Base-by-base conservation (phyloP, 2,113 vertebrate species). In the Pachycephala philippinensis region DNA sequence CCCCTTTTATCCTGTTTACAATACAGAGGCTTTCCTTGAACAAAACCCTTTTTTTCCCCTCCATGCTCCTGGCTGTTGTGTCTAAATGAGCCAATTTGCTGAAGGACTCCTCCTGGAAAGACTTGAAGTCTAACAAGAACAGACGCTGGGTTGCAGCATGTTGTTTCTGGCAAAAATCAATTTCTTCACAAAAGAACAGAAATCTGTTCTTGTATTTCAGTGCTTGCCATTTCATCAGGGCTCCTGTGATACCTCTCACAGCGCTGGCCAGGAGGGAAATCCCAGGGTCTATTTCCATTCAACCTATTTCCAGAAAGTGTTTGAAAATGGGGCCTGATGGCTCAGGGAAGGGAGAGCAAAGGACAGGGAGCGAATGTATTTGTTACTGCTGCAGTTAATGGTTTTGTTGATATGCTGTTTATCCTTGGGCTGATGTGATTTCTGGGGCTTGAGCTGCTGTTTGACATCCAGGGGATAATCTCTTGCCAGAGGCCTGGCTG, bases 1-100 rank as follows among this genome's bases (percentile, higher is more conserved):
- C 89, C 92, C 96, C 97, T 98, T 98, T 98, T 98, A 98, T 98
- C 96, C 97, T 98, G 98, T 98, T 98, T 98, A 98, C 98, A 98
- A 98, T 97, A 98, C 98, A 98, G 92, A 95, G 97, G 97, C 97
- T 98, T 98, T 97, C 93, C 98, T 97, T 86, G 96, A 98, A 97
- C 97, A 97, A 97, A 97, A 92, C 71, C 59, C 52, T 70, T 77
- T 77, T 91, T 96, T 86, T 37, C 50, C 66, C 68, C 77, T 94
- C 86, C 50, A 17, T 86, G 97, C 98, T 98, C 90, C 97, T 97
- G 97, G 98, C 97, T 98, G 97, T 98, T 98, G 97, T 97, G 97
- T 97, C 95, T 98, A 97, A 97, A 95, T 30, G 94, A 98, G 97
- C 94, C 97, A 96, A 96, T 97, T 97, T 97, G 96, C 96, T 96